Base-by-base conservation (phyloP, 1,140 invertebrate genomes). In the Metopolophium dirhodum region DNA sequence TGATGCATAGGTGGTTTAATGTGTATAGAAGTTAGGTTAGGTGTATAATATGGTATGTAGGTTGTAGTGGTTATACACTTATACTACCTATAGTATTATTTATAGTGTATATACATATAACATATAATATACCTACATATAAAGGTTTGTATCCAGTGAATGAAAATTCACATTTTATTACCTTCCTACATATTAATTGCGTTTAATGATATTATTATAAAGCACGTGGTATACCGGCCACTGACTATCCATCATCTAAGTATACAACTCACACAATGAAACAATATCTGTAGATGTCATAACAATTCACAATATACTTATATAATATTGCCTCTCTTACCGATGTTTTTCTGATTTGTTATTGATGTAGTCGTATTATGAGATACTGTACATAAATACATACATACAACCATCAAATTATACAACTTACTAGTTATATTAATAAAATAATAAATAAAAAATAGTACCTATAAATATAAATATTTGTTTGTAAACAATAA, bases 161-260 rank as follows among this genome's bases (percentile, higher is more conserved):
- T 90, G 37, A n/a, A 90, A 90, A 68, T 45, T 26, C 9, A 61
- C 23, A 90, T 90, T 90, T 90, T 90, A 90, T 90, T 90, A 61
- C 89, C 54, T 30, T 61, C 49, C 37, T 41, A n/a, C 26, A 41
- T 45, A 68, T 90, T 90, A 68, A 90, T 90, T 61, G 51, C 35
- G 30, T 68, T 90, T 90, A 90, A 90, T 90, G 51, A 57, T 9
- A 41, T 26, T 90, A 47, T 30, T 30, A 30, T 30, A 30, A 68
- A 2, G 61, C 9, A 9, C 26, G 30, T n/a, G 61, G 57, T 61
- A 26, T 61, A 2, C 3, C 6, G 61, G 30, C n/a, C 30, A 20
- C n/a, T 6, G 61, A 77, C 30, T 77, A 77, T 20, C n/a, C 61
- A 77, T 51, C 61, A 77, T 51, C 14, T 51, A 51, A 51, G 49